phyloP scores from a whole-genome alignment of 2,113 vertebrate species.

The Hippopotamus amphibius region DNA sequence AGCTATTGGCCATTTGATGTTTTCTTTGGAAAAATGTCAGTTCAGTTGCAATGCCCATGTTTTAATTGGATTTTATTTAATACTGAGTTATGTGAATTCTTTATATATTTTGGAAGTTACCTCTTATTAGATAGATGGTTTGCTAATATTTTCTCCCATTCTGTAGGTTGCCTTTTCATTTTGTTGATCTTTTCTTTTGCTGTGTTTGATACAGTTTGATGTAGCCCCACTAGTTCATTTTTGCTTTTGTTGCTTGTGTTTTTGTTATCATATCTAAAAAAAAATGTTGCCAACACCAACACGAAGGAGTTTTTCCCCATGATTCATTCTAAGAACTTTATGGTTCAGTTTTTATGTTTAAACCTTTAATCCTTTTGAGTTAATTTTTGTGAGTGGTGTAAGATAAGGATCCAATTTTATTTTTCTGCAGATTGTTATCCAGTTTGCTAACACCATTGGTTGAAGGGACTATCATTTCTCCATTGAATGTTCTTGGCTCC shows the following conservation, averaged over 20 bases:
- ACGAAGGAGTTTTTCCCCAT: neutral
- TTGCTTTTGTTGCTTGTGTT: neutral
- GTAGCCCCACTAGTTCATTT: neutral
- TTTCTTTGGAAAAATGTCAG: neutral
- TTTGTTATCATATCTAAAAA: neutral
- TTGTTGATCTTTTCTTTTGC: neutral
- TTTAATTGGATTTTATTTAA: neutral
- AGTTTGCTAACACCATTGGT: neutral
- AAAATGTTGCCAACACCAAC: neutral
- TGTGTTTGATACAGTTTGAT: neutral
- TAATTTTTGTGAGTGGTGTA: neutral
- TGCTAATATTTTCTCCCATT: neutral
- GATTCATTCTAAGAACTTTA: neutral
- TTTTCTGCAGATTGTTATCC: neutral
- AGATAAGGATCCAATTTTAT: too few relatives aligned
- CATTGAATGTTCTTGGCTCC: neutral
- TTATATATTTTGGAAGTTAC: neutral
- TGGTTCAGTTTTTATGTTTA: neutral
- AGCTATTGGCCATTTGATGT: neutral
- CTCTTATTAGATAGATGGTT: neutral
- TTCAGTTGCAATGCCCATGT: neutral
- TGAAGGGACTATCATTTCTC: neutral
- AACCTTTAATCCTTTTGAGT: neutral
- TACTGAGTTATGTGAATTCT: neutral
- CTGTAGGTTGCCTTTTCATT: neutral